phyloP scores from a whole-genome alignment of 2,113 vertebrate species.

The Campylomormyrus tamandua region DNA sequence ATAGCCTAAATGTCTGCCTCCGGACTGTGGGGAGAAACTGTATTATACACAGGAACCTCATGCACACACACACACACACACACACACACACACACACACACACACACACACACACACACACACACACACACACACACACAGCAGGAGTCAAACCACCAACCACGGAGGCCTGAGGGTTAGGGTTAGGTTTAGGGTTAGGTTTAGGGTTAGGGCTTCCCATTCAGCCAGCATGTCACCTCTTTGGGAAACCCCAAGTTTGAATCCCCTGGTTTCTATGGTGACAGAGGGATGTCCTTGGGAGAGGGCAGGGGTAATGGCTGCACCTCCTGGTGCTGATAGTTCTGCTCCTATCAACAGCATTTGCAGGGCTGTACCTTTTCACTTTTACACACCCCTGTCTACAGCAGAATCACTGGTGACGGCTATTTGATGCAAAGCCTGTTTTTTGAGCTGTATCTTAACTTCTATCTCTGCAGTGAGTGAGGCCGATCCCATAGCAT shows the following conservation, averaged over 20 bases:
- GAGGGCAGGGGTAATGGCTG: background rate
- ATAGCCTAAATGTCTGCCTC: background rate
- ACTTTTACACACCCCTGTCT: background rate
- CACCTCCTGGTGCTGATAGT: background rate
- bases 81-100: background rate
- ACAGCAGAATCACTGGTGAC: background rate
- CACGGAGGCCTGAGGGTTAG: background rate
- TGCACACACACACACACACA: background rate
- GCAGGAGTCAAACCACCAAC: background rate
- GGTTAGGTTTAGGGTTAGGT: background rate
- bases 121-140: background rate
- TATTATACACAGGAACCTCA: background rate
- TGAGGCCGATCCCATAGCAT: background rate
- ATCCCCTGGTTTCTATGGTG: background rate
- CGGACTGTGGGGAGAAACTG: background rate
- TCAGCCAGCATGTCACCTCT: background rate
- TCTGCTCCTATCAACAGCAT: background rate
- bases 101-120: background rate
- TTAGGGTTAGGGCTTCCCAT: background rate
- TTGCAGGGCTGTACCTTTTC: background rate
- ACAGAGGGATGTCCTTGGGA: background rate
- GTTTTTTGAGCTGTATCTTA: background rate
- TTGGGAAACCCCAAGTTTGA: background rate
- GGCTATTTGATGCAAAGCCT: background rate
- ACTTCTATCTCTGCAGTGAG: background rate